These are phyloP conservation scores for Syrrhaptes paradoxus DNA, from an alignment of 2,113 vertebrate genomes.

Conservation along the genomic window DNA sequence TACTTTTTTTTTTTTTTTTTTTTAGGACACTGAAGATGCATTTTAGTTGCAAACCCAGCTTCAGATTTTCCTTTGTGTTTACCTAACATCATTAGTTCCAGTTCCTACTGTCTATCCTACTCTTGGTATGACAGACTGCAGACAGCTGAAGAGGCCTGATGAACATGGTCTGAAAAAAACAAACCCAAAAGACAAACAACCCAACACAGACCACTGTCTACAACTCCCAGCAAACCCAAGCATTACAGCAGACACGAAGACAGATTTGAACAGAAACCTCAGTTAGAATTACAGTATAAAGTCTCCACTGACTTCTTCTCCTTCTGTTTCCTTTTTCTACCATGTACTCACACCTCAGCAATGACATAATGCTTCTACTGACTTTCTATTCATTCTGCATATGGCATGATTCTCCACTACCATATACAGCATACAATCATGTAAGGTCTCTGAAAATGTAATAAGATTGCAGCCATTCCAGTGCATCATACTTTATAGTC, in stretches of 20 bases:
- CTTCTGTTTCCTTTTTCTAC: neutral
- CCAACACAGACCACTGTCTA: neutral
- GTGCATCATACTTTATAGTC: neutral
- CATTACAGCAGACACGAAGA: neutral
- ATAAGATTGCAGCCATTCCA: neutral
- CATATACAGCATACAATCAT: neutral
- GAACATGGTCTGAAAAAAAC: neutral
- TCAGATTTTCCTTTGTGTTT: neutral
- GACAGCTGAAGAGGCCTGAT: neutral
- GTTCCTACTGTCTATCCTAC: neutral
- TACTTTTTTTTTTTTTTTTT: neutral
- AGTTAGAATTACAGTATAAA: neutral
- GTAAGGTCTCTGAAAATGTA: neutral
- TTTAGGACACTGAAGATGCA: neutral
- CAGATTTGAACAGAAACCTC: neutral
- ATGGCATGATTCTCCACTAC: neutral
- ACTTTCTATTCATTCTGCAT: neutral
- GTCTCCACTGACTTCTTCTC: neutral
- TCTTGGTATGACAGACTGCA: neutral
- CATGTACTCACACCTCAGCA: neutral
- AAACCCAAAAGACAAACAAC: neutral
- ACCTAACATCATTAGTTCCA: neutral
- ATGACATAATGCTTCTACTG: neutral
- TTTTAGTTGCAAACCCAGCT: neutral
- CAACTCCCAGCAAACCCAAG: neutral